phyloP scores from a whole-genome alignment of 2,797 vertebrate species.

The Zenarchopterus dispar region DNA sequence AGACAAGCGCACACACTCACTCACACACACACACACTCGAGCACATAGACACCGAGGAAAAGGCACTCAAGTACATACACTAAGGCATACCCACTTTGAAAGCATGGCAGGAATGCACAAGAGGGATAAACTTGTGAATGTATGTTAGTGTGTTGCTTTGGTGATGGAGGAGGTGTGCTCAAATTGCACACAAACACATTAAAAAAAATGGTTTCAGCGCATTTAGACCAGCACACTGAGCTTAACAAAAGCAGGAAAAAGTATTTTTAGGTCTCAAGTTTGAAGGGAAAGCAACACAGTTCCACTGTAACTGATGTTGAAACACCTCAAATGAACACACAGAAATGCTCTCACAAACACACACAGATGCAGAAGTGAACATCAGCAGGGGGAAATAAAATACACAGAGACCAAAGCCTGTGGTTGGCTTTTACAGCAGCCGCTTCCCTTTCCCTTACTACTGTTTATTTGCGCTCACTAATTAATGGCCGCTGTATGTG shows the following conservation, averaged over 20 bases:
- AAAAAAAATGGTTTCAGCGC: background rate
- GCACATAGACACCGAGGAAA: constrained; percentile 12
- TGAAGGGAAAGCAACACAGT: constrained; percentile 64
- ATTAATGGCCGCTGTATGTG: constrained; percentile 73
- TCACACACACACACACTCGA: constrained; percentile 29
- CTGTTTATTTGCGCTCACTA: constrained; percentile 80
- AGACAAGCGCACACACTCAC: constrained; percentile 53
- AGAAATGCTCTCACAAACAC: constrained; percentile 18
- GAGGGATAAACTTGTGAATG: constrained; percentile 30
- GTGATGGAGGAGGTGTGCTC: constrained; percentile 14
- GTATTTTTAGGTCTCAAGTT: constrained; percentile 71
- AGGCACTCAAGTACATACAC: constrained; percentile 36
- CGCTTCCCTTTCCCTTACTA: constrained; percentile 76
- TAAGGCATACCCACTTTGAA: constrained; percentile 9
- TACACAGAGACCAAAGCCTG: constrained; percentile 69
- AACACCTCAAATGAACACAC: constrained; percentile 44
- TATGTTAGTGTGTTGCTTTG: constrained; percentile 17
- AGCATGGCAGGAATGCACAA: constrained; percentile 29
- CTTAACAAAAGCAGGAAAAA: constrained; percentile 78
- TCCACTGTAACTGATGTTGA: constrained; percentile 44
- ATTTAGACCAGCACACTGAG: constrained; percentile 54
- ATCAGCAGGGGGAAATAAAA: constrained; percentile 64
- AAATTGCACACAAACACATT: constrained; percentile 25
- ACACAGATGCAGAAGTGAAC: constrained; percentile 47
- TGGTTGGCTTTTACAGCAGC: constrained; percentile 69